Evolutionary conservation across 2,113 vertebrate species (phyloP), one percentile per base, ranked within the genome.

Genomic region (Nothobranchius furzeri): DNA sequence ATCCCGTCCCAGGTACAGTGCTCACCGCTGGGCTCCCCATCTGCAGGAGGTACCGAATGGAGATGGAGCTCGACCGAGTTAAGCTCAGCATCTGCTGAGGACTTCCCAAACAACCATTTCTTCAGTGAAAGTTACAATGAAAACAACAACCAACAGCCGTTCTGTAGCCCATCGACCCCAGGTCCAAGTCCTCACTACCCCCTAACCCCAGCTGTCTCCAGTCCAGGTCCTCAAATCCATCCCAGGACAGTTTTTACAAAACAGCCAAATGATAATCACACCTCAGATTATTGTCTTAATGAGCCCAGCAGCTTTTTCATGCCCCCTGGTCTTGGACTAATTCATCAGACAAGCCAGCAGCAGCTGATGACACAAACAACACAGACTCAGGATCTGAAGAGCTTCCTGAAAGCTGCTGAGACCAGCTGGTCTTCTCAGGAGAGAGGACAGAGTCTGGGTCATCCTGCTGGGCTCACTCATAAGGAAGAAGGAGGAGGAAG

Each of bases 1-100:
- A 89, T 90, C 72, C 93, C 92, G 64, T 57, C 87, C 75, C 83
- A 80, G 65, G 55, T 70, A 1, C 75, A 77, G 30, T 64, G 71
- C 12, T 13, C 68, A 0, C 35, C 50, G 0, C 64, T 76, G 72
- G 71, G 55, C 30, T 65, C 52, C 49, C 0, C 17, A 12, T 73
- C 83, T 4, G 20, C 5, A 17, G 52, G 24, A 3, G 42, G 25
- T 13, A 3, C 25, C 13, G 45, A 43, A 24, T 72, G 54, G 2
- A 15, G 70, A 7, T 81, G 79, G 87, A 76, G 48, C 59, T 76
- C 78, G 2, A 1, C 37, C 7, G 78, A 81, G 1, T 72, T 67
- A n/a, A 62, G 15, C 64, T 62, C 65, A 3, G 53, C 37, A 7
- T 46, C 52, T 55, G 15, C 64, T n/a, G 68, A 71, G 15, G 59